A percentile compares a stretch with the other conserved stretches of the same genome.
These are phyloP conservation scores for Dicentrarchus labrax DNA, from an alignment of 2,113 vertebrate species.

Conservation along the genomic window DNA sequence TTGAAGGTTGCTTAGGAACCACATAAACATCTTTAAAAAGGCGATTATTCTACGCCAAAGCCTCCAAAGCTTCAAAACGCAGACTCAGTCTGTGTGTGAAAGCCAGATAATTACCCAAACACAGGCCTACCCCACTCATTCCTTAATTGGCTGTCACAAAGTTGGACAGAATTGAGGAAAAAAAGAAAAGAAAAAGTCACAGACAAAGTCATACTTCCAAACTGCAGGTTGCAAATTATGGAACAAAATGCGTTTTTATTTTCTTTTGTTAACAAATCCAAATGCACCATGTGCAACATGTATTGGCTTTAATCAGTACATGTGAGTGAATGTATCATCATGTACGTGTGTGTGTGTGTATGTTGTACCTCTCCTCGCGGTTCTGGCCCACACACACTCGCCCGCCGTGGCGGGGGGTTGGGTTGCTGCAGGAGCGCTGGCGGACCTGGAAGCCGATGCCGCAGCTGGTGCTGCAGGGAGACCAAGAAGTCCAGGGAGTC, in stretches of 20 bases:
- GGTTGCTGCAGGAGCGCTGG: constrained; percentile 97
- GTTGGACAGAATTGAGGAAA: constrained; percentile 51
- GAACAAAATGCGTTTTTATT: background rate
- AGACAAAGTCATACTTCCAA: constrained; percentile 43
- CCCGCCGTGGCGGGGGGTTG: constrained; percentile 94
- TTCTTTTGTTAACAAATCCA: background rate
- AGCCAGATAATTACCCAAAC: constrained; percentile 76
- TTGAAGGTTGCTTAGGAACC: constrained; percentile 76
- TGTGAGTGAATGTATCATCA: background rate
- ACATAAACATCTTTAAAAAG: constrained; percentile 72
- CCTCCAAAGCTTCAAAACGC: constrained; percentile 64
- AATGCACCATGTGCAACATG: background rate
- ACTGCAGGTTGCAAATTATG: constrained; percentile 53
- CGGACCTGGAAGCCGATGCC: constrained; percentile 98
- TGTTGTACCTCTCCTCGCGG: constrained; percentile 92
- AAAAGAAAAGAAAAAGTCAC: constrained; percentile 24
- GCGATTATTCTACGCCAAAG: constrained; percentile 72
- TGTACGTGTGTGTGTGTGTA: background rate
- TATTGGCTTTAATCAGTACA: constrained; percentile 17
- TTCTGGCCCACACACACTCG: constrained; percentile 98
- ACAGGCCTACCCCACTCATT: constrained; percentile 57
- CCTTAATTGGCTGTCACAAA: constrained; percentile 77
- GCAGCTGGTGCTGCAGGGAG: constrained; percentile 96
- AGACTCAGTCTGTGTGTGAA: constrained; percentile 59
- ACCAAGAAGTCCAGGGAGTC: constrained; percentile 98